Evolutionary conservation across 2,888 invertebrate species (phyloP), one percentile per base, ranked within the genome.

Genomic region (Gisinianus flammeolus): DNA sequence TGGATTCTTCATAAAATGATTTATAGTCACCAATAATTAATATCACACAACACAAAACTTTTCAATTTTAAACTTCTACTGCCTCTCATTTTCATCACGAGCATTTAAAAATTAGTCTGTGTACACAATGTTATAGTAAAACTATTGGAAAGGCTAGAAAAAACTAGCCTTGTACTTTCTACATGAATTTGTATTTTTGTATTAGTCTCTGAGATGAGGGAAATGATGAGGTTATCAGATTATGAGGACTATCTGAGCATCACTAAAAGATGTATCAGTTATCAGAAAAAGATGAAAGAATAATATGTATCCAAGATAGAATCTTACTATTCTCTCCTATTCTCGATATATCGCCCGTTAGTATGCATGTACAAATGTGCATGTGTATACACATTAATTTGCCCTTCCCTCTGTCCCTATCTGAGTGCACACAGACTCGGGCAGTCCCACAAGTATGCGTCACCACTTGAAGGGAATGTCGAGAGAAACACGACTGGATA

Each of bases 371-470:
- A 35, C 12, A 35, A 8, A 35, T 35, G 35, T 35, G 12, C 12
- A 35, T 62, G 3, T 62, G 62, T 62, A 62, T 62, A 24, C 4
- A 1, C 62, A 58, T 62, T 6, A 5, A 6, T 62, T 62, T 58
- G 22, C 24, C 58, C 24, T 8, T 58, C 58, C 22, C 58, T 58
- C 58, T n/a, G 8, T 58, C 58, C 24, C 58, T 58, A 6, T 19
- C 58, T 24, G 58, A 58, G 58, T n/a, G 28, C 2, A 16, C 16
- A 26, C 12, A 24, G 26, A 26, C 24, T 6, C 24, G 24, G 56
- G 24, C 62, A 26, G 62, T 26, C 62, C 62, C 62, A 26, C 62
- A 62, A 62, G 26, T 62, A 62, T 62, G 62, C 62, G 62, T 62
- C 62, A 62, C 26, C 62, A 62, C 28, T 62, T 54, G 54, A 30